Percentiles rank a stretch among this genome's conserved stretches.
Conservation (phyloP, 1,140 invertebrate genomes). For the Lordiphosa collinella region DNA sequence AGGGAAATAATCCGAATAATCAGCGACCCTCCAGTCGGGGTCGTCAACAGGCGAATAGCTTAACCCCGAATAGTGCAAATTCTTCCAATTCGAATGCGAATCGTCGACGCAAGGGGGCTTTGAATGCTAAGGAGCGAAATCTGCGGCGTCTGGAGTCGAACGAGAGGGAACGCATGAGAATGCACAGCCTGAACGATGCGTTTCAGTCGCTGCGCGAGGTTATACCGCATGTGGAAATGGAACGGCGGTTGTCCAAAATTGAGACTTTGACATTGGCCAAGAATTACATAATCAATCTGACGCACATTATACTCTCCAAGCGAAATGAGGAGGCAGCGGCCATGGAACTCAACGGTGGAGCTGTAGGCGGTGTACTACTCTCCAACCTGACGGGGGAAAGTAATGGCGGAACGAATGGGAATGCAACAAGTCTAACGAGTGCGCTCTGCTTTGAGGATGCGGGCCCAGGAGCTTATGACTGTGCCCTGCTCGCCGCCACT, state of each 20-base stretch:
- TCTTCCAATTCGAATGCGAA: constrained; percentile 50
- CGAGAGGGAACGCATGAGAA: constrained; percentile 91
- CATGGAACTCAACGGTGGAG: constrained; percentile 66
- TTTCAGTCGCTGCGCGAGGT: constrained; percentile 92
- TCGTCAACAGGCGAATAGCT: constrained; percentile 31
- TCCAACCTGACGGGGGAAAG: constrained; percentile 39
- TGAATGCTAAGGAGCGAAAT: constrained; percentile 90
- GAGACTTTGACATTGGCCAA: constrained; percentile 93
- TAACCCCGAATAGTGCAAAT: constrained; percentile 26
- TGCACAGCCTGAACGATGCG: constrained; percentile 93
- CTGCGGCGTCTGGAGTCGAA: constrained; percentile 91
- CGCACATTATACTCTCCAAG: constrained; percentile 87
- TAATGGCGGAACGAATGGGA: constrained; percentile 5
- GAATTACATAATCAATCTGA: constrained; percentile 94
- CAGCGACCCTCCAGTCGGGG: constrained; percentile 56
- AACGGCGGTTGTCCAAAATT: constrained; percentile 91
- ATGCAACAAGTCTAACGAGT: constrained; percentile 10
- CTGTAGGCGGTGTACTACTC: constrained; percentile 54
- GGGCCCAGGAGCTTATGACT: constrained; percentile 55
- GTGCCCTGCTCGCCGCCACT: constrained; percentile 55
- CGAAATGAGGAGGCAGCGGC: constrained; percentile 78
- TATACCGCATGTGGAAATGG: constrained; percentile 92
- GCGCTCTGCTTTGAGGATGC: constrained; percentile 56
- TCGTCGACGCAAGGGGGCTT: constrained; percentile 84
- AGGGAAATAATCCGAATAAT: constrained; percentile 14